Evolutionary conservation across 2,888 invertebrate species (phyloP).

Genomic region (Holacanthella duospinosa): DNA sequence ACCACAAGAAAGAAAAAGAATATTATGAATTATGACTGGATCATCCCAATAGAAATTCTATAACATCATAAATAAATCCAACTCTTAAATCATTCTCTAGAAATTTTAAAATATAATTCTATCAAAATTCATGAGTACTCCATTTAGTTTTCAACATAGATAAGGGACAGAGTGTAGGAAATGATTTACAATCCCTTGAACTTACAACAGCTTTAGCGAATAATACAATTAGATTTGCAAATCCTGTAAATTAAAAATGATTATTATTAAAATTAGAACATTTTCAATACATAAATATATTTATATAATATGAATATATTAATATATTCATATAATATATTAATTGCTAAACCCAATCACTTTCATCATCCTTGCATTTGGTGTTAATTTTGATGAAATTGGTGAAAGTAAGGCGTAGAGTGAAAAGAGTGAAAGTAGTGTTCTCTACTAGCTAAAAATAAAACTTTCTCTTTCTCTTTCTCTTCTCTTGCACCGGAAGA

Average conservation of each 20-base stretch:
- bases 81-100: neutral
- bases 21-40: neutral
- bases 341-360: no score
- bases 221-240: no score
- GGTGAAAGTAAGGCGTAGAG: neutral
- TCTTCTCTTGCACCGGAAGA: neutral
- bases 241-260: no score
- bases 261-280: no score
- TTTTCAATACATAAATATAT: no score
- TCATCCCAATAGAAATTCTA: constrained; percentile 2
- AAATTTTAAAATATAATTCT: constrained; percentile 3
- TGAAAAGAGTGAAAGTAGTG: neutral
- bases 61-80: neutral
- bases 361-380: neutral
- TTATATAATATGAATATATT: no score
- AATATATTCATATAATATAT: no score
- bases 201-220: no score
- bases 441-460: neutral
- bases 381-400: neutral
- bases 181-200: no score
- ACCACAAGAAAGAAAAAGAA: neutral
- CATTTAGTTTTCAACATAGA: no score
- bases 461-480: constrained; percentile 1
- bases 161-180: no score
- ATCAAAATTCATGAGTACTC: constrained; percentile 5